Evolutionary conservation across 1,140 invertebrate species (phyloP).

Genomic region (Alviniconcha marisindica): DNA sequence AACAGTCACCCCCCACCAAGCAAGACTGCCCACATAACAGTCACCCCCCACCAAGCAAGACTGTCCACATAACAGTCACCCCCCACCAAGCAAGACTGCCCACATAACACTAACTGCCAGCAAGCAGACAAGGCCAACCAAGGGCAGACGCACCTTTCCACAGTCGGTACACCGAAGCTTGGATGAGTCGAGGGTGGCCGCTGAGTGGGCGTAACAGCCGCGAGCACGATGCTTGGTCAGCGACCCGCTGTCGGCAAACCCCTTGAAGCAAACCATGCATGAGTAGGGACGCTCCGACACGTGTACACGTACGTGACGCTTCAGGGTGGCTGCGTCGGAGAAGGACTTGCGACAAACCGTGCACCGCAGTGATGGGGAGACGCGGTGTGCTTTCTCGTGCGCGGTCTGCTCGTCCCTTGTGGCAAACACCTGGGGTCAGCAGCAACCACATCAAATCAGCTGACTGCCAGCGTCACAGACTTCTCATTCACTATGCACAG

Average conservation of each 20-base stretch:
- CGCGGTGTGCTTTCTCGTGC: conserved; percentile 31
- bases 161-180: conserved; percentile 67
- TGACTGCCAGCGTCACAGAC: neutral
- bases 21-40: too few species aligned
- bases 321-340: conserved; percentile 8
- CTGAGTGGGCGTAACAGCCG: conserved; percentile 92
- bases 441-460: neutral
- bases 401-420: conserved; percentile 10
- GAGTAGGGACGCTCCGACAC: conserved; percentile 52
- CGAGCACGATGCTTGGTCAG: conserved; percentile 55
- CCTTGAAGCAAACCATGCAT: conserved; percentile 57
- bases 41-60: neutral
- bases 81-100: too few species aligned
- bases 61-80: neutral
- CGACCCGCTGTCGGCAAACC: conserved; percentile 50
- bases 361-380: conserved; percentile 28
- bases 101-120: too few species aligned
- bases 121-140: too few species aligned
- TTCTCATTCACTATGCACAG: neutral
- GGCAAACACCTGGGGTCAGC: neutral
- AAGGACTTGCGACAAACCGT: conserved; percentile 29
- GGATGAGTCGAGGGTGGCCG: conserved; percentile 32
- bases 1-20: too few species aligned
- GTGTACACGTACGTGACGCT: neutral
- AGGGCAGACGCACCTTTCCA: conserved; percentile 8